These are phyloP conservation scores for Bombus confusus DNA, from an alignment of 1,140 invertebrate genomes.

Conservation along the genomic window DNA sequence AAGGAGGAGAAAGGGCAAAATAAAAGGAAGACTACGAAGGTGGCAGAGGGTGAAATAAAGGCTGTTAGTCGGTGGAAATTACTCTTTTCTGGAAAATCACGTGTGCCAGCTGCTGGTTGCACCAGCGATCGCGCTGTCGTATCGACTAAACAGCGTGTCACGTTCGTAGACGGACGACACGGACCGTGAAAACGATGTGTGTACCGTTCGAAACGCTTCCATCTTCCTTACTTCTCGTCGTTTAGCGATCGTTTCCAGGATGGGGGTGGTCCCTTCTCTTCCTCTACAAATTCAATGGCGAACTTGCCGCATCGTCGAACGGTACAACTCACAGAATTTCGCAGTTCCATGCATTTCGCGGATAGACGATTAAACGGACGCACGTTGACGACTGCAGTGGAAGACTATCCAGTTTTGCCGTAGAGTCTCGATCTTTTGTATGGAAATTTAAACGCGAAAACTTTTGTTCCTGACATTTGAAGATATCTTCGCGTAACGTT, in stretches of 20 bases:
- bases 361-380: no score
- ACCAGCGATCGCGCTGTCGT: constrained; percentile 64
- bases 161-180: constrained; percentile 69
- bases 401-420: no score
- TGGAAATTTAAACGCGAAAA: no score
- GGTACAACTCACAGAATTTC: neutral
- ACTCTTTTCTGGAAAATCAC: constrained; percentile 55
- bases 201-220: constrained; percentile 61
- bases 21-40: neutral
- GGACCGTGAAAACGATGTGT: constrained; percentile 62
- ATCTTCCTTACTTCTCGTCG: constrained; percentile 6
- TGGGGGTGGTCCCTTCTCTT: neutral
- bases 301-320: neutral
- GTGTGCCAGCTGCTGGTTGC: constrained; percentile 38
- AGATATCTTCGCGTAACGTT: no score
- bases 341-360: neutral
- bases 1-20: neutral
- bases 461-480: no score
- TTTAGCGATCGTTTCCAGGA: constrained; percentile 5
- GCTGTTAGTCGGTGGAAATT: constrained; percentile 37
- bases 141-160: constrained; percentile 80
- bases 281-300: neutral
- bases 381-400: no score
- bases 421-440: no score
- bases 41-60: constrained; percentile 6